phyloP scores from a whole-genome alignment of 2,888 invertebrate genomes.

The Hipparchia semele region DNA sequence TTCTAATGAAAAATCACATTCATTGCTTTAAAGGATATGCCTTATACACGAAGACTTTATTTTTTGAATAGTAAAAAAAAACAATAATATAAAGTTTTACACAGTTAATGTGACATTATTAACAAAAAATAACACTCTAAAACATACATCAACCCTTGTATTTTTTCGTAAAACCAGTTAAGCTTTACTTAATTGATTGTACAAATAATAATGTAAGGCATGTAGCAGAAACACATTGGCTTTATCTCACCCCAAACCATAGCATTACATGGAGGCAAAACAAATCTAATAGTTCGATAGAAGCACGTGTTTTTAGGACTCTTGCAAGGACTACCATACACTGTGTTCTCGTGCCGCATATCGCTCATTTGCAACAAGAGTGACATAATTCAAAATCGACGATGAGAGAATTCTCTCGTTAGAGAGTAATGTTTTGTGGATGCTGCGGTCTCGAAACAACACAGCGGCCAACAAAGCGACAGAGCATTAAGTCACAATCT shows the following conservation, averaged over 20 bases:
- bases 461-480: too few species aligned
- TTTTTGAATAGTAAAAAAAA: neutral
- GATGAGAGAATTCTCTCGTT: too few species aligned
- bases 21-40: constrained; percentile 69
- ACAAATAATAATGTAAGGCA: neutral
- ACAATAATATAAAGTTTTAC: neutral
- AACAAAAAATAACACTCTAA: neutral
- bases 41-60: constrained; percentile 48
- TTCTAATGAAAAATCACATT: constrained; percentile 53
- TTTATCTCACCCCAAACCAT: neutral
- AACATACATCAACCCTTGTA: constrained; percentile 5
- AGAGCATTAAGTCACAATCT: too few species aligned
- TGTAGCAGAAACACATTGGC: neutral
- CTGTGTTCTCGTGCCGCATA: too few species aligned
- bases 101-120: constrained; percentile 3
- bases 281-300: too few species aligned
- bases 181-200: neutral
- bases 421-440: too few species aligned
- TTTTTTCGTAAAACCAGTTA: constrained; percentile 8
- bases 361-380: too few species aligned
- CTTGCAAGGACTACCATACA: too few species aligned
- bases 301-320: too few species aligned
- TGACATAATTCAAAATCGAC: too few species aligned
- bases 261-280: too few species aligned
- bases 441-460: too few species aligned